Conservation (phyloP, 2,888 invertebrate genomes). For the Anoncus sp. region DNA sequence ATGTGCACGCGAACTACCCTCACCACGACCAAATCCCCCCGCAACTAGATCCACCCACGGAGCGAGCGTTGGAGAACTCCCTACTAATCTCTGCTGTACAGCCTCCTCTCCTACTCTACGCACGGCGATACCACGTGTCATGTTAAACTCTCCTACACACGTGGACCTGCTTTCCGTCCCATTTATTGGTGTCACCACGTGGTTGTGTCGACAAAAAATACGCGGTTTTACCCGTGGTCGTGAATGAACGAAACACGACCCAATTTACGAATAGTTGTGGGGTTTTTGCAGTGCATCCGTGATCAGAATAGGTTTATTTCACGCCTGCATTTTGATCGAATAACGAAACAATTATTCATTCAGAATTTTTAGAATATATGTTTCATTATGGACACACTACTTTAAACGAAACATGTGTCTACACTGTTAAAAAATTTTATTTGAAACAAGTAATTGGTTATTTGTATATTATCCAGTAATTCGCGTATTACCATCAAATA, state of each 20-base stretch:
- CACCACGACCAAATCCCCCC: no score
- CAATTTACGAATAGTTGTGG: neutral
- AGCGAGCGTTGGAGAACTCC: no score
- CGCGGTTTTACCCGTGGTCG: conserved; percentile 44
- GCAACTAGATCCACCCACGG: no score
- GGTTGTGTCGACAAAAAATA: conserved; percentile 59
- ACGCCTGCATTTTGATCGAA: neutral
- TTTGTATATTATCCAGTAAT: no score
- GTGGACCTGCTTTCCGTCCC: conserved; percentile 71
- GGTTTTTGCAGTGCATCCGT: neutral
- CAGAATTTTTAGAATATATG: neutral
- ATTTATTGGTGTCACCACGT: conserved; percentile 48
- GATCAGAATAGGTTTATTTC: neutral
- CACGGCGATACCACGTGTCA: conserved; percentile 82
- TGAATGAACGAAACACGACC: conserved; percentile 51
- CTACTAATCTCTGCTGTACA: no score
- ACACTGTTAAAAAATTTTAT: no score
- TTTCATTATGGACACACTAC: no score
- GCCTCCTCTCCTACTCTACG: conserved; percentile 79
- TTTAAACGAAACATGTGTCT: no score
- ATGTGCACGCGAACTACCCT: no score
- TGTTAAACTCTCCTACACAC: conserved; percentile 79
- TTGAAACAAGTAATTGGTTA: no score
- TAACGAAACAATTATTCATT: neutral
- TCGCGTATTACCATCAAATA: no score